Percentiles rank a stretch among this genome's conserved stretches.
These are phyloP conservation scores for Trichogramma evanescens DNA, from an alignment of 2,888 invertebrate genomes.

Conservation along the genomic window DNA sequence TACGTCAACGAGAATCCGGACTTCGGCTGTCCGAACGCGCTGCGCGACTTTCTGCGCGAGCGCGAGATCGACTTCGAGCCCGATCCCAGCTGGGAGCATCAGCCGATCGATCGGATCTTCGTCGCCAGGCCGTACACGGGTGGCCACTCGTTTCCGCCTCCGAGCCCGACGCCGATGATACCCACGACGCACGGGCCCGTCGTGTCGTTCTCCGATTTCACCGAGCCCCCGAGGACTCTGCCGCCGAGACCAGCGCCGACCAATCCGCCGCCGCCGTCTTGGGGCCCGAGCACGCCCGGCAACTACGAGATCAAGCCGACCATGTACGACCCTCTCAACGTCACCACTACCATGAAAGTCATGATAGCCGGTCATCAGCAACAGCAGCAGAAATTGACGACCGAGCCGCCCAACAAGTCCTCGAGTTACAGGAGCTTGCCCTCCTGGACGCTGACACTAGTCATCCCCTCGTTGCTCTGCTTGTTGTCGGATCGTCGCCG, in stretches of 20 bases:
- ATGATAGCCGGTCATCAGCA: background rate
- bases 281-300: constrained; percentile 13
- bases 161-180: background rate
- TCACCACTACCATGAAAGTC: constrained; percentile 20
- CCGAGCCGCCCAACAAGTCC: constrained; percentile 6
- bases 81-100: constrained; percentile 33
- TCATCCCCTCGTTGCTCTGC: background rate
- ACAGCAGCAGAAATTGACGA: too few relatives aligned
- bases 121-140: constrained; percentile 15
- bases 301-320: constrained; percentile 15
- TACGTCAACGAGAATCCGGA: constrained; percentile 36
- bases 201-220: background rate
- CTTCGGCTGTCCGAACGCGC: constrained; percentile 37
- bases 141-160: background rate
- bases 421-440: background rate
- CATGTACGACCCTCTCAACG: constrained; percentile 16
- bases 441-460: background rate
- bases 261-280: background rate
- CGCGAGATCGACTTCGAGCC: constrained; percentile 30
- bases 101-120: constrained; percentile 13
- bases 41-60: constrained; percentile 29
- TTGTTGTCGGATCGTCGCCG: too few relatives aligned
- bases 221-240: background rate
- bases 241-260: background rate
- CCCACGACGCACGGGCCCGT: constrained; percentile 12